Percentiles rank a stretch among this genome's conserved stretches.
phyloP scores from a whole-genome alignment of 1,140 invertebrate genomes.

The Monochamus saltuarius region DNA sequence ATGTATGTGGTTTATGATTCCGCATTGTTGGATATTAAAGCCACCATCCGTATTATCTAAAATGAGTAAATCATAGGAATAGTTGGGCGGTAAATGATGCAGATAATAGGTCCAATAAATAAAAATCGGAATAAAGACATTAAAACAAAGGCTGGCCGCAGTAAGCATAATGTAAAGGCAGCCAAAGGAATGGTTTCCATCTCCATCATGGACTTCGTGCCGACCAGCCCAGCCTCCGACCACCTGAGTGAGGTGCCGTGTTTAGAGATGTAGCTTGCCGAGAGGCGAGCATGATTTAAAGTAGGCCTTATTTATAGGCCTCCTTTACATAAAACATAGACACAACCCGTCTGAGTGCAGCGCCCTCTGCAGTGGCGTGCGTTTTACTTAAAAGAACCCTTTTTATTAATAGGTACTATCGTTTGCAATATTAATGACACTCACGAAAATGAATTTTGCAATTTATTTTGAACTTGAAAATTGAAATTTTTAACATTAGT shows the following conservation, averaged over 20 bases:
- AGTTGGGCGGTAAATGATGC: slow-evolving; percentile 35
- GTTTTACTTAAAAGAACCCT: too few species aligned
- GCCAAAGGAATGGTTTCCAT: slow-evolving; percentile 16
- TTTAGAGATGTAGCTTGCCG: slow-evolving; percentile 45
- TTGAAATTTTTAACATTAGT: too few species aligned
- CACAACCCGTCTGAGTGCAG: slow-evolving; percentile 42
- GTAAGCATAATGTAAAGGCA: slow-evolving; percentile 43
- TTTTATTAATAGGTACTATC: too few species aligned
- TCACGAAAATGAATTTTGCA: too few species aligned
- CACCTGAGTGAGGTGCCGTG: slow-evolving; percentile 46
- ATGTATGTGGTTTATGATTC: too few species aligned
- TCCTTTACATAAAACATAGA: slow-evolving; percentile 50
- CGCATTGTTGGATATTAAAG: too few species aligned
- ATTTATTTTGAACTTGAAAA: too few species aligned
- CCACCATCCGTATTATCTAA: too few species aligned
- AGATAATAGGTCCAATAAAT: slow-evolving; percentile 43
- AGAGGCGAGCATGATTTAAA: slow-evolving; percentile 49
- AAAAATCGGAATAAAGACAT: slow-evolving; percentile 49
- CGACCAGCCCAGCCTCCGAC: slow-evolving; percentile 38
- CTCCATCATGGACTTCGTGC: slow-evolving; percentile 11
- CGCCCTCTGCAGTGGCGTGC: slow-evolving; percentile 43
- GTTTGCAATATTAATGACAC: too few species aligned
- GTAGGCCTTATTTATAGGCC: slow-evolving; percentile 46
- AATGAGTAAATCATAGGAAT: slow-evolving; percentile 9
- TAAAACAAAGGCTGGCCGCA: slow-evolving; percentile 43